phyloP scores from a whole-genome alignment of 2,797 vertebrate species.

The Silurus aristotelis region DNA sequence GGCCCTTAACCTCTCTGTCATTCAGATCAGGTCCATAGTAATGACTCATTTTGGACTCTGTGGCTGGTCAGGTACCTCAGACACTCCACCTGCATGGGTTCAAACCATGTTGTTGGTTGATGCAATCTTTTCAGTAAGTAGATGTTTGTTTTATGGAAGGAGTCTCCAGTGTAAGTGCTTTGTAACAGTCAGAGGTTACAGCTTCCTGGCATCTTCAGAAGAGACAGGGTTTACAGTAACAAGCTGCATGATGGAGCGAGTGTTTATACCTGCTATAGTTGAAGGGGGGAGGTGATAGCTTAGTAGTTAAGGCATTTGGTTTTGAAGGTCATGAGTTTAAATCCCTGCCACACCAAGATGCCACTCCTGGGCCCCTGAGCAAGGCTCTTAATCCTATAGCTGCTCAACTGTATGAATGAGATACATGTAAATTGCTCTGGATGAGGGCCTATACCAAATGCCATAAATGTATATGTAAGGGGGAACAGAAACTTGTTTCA shows the following conservation, averaged over 20 bases:
- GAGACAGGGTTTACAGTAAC: neutral
- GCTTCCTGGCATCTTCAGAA: neutral
- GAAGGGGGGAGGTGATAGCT: no score
- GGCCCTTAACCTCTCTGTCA: no score
- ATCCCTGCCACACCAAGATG: no score
- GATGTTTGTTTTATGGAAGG: neutral
- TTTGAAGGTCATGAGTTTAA: no score
- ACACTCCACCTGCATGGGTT: neutral
- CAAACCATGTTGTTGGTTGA: neutral
- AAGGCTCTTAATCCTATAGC: no score
- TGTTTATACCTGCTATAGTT: neutral
- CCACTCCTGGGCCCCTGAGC: no score
- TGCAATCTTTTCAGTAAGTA: neutral
- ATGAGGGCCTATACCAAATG: no score
- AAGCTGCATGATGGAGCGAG: neutral
- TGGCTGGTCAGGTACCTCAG: neutral
- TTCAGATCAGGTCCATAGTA: neutral
- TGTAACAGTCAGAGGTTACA: neutral
- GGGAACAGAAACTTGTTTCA: neutral
- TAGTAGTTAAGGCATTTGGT: no score
- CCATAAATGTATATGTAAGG: neutral
- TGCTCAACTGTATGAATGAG: no score
- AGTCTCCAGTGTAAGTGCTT: neutral
- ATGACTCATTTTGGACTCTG: no score
- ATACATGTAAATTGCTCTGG: no score